These are phyloP conservation scores for Gymnothorax reevesii DNA, from an alignment of 2,797 vertebrate species.

Conservation along the genomic window DNA sequence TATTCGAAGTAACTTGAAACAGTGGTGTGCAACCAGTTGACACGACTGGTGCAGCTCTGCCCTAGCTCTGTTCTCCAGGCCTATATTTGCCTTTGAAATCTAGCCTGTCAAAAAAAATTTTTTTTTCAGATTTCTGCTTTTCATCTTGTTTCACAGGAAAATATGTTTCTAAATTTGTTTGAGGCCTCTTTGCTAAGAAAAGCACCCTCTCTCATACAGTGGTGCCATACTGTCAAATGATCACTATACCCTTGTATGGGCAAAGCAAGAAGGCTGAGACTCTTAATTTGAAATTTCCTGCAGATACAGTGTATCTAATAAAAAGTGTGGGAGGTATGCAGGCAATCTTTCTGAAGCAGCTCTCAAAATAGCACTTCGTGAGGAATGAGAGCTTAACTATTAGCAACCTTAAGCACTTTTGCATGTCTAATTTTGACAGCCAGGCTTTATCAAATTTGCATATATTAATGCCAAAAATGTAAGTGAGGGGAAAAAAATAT, in stretches of 20 bases:
- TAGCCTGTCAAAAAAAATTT: neutral
- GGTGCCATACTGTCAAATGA: neutral
- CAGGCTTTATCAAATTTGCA: neutral
- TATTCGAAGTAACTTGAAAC: no score
- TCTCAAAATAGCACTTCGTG: neutral
- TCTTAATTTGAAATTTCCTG: neutral
- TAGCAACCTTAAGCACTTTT: neutral
- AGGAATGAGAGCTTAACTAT: neutral
- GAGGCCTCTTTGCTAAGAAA: neutral
- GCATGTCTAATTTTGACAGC: neutral
- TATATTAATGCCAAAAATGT: neutral
- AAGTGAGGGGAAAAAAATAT: neutral
- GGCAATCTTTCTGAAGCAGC: no score
- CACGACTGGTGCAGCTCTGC: neutral
- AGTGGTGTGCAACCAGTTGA: neutral
- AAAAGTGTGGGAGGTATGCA: neutral
- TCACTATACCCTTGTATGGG: neutral
- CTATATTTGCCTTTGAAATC: neutral
- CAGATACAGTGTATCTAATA: neutral
- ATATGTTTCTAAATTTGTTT: neutral
- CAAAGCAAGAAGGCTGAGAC: neutral
- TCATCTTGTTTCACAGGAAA: neutral
- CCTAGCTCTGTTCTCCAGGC: neutral
- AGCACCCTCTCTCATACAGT: neutral
- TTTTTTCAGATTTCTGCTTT: neutral